Evolutionary conservation across 2,113 vertebrate genomes (phyloP), one percentile per base, ranked within the genome.

Genomic region (Periophthalmodon schlosseri): DNA sequence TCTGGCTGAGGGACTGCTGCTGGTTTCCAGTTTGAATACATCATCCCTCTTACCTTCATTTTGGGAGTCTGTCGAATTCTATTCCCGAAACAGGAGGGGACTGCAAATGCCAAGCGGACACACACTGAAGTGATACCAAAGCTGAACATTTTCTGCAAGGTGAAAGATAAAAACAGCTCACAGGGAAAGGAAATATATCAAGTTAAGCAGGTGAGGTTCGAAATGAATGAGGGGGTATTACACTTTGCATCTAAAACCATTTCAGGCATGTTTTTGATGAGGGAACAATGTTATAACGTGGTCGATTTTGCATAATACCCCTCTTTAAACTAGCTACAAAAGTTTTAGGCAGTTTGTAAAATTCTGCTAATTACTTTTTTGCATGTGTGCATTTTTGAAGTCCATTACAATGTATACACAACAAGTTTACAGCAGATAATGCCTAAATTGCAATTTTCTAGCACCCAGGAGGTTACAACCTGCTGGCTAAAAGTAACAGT

Each of bases 91-190:
- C 28, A 64, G 54, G 68, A 33, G 18, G n/a, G 21, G 5, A 28
- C 44, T 78, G 74, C 49, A 73, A 20, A 36, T 46, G 20, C 13
- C 21, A 5, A 23, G 13, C 47, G 13, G 24, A n/a, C 67, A 52
- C 33, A 52, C 39, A 65, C 74, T 61, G 24, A 5, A n/a, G 24
- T 9, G 58, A 28, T 18, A 33, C 5, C 58, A 16, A 33, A 61
- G 24, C 23, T 5, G 0, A 16, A 6, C 12, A 33, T 84, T 84
- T 75, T 79, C 68, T 66, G 36, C 39, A 44, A 75, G 70, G 58
- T 7, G 1, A 56, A 47, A 50, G 47, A 78, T 24, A 28, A 72
- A 47, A 50, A 76, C 75, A 73, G 33, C 28, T 77, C 39, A 49
- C 4, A 28, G 28, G 54, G 7, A 47, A 0, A 10, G 10, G 39